Base-by-base conservation (phyloP, 2,113 vertebrate species). In the Chascanopsetta lugubris region DNA sequence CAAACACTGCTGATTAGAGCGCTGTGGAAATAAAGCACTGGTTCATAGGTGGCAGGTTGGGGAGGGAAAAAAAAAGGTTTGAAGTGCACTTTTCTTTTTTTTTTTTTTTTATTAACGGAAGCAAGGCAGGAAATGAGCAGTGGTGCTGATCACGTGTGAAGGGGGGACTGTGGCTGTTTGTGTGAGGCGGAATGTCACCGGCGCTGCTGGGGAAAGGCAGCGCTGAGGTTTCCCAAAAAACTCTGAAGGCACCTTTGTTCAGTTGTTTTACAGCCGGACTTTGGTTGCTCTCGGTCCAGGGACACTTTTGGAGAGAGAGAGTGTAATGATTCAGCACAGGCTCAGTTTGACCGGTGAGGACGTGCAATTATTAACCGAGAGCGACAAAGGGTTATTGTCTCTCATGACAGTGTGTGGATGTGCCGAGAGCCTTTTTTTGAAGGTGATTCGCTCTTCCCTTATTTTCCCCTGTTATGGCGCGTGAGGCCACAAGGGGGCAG, bases 61-160 rank as follows among this genome's bases (percentile, higher is more conserved):
- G 59, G n/a, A n/a, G n/a, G n/a, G n/a, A n/a, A 27, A 27, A 18
- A 56, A 29, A 32, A 11, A 40, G 62, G 86, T 83, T 64, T 66
- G 68, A 86, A 89, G 85, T 87, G 84, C 88, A 85, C 81, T 90
- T 91, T 29, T 90, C 69, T 79, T n/a, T n/a, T n/a, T n/a, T n/a
- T n/a, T n/a, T n/a, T n/a, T n/a, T n/a, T n/a, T n/a, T n/a, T 72
- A 84, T 83, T 79, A 86, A 85, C 78, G 80, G 67, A 68, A 78
- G 70, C 47, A 18, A 53, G 75, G 79, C 88, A 88, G 86, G 86
- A 92, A 90, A 90, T 80, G 58, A 86, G 80, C 82, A 58, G 77
- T 74, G 82, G 66, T 74, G 61, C 67, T 62, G 79, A 82, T 85
- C 74, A 47, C 58, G 46, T 76, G 72, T 50, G 46, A 68, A n/a